Base-by-base conservation (phyloP, 2,888 invertebrate genomes). In the Ophion obscuratus region DNA sequence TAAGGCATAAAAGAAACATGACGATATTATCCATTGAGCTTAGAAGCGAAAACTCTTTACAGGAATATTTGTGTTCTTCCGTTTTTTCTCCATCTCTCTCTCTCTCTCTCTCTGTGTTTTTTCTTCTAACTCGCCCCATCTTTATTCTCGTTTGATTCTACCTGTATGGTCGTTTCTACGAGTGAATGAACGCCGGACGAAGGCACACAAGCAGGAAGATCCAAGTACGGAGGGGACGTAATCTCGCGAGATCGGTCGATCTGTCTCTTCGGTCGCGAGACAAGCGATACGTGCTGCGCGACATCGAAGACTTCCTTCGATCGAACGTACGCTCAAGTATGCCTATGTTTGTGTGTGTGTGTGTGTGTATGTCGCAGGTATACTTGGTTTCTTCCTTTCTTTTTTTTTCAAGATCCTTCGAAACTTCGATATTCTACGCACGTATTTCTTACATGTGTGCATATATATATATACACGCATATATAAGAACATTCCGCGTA, bases 111-210 rank as follows among this genome's bases (percentile, higher is more conserved):
- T 36, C 59, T 36, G 9, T 59, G 11, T 36, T 44, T 68, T 68
- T 40, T 7, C 44, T 7, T 68, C 11, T 66, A 27, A 31, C 5
- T 31, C 17, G 6, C 31, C 9, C 66, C 47, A 20, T 20, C 47
- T 20, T 10, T 47, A 70, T 68, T 53, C 57, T 75, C 75, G 57
- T 84, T 67, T 47, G 57, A 79, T 44, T 57, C 62, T 74, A 57
- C 61, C n/a, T 44, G 61, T 24, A 66, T 57, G 57, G 66, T 47
- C 27, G 53, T 74, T 74, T 59, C 40, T 73, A 73, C 73, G 82
- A 82, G 85, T 85, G 85, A 85, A 85, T 85, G 85, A 85, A 85
- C 85, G 79, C 82, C 66, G 81, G 81, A 81, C 67, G 53, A 77
- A 81, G 66, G 71, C 64, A 31, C 66, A 57, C 84, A 61, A 76